These are phyloP conservation scores for Panthera leo DNA, from an alignment of 2,113 vertebrate species.

Conservation along the genomic window DNA sequence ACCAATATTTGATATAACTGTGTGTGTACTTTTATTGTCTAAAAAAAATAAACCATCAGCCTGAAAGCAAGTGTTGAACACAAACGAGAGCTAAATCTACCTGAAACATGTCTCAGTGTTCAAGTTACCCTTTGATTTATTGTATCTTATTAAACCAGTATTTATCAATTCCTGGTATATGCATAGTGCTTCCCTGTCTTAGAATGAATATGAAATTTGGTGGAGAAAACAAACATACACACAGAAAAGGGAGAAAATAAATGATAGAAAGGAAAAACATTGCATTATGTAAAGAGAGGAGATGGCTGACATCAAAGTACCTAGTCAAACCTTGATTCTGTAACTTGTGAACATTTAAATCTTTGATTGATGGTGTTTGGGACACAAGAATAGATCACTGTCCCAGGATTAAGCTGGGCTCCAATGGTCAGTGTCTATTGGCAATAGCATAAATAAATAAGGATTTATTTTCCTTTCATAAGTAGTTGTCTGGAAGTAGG, in stretches of 20 bases:
- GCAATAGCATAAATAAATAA: neutral
- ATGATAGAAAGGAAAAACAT: neutral
- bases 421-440: neutral
- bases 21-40: neutral
- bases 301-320: neutral
- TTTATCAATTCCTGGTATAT: neutral
- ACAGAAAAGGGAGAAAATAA: neutral
- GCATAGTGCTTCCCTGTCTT: neutral
- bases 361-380: neutral
- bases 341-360: neutral
- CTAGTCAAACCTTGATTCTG: neutral
- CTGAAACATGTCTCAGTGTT: neutral
- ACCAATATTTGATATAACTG: neutral
- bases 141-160: neutral
- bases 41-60: neutral
- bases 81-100: neutral
- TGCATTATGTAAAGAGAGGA: neutral
- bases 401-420: neutral
- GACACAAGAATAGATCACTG: neutral
- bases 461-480: neutral
- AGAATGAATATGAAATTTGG: neutral
- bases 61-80: neutral
- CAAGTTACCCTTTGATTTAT: neutral
- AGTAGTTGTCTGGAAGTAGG: neutral
- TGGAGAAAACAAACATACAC: neutral